phyloP scores from a whole-genome alignment of 2,113 vertebrate species.

The Camelus dromedarius region DNA sequence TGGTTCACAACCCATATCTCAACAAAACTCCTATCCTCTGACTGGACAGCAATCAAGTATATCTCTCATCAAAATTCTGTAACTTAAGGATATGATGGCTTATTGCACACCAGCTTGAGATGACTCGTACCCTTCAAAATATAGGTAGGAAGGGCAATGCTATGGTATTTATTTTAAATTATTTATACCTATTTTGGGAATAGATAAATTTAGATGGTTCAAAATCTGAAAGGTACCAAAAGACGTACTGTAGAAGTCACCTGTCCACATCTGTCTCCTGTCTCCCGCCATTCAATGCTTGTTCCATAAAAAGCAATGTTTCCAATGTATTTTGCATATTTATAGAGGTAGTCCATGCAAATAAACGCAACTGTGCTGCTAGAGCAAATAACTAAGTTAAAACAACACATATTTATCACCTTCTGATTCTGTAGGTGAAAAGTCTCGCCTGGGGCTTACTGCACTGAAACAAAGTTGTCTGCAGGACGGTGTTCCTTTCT shows the following conservation, averaged over 20 bases:
- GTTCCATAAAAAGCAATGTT: background rate
- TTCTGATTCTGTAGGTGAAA: background rate
- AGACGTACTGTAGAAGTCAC: background rate
- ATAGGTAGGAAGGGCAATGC: background rate
- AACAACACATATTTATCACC: background rate
- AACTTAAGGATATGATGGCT: background rate
- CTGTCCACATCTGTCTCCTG: background rate
- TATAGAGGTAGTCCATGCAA: background rate
- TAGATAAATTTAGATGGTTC: background rate
- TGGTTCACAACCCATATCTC: background rate
- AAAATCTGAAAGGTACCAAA: background rate
- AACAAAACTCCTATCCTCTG: background rate
- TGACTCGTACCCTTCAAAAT: background rate
- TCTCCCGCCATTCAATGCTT: background rate
- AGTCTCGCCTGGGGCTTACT: background rate
- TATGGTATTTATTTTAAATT: background rate
- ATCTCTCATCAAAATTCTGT: background rate
- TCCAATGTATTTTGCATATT: background rate
- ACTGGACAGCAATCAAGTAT: background rate
- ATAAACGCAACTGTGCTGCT: background rate
- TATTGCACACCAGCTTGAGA: background rate
- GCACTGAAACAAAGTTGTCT: background rate
- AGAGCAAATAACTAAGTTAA: background rate
- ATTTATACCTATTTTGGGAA: background rate
- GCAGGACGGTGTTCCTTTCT: background rate